Base-by-base conservation (phyloP, 2,113 vertebrate genomes). In the Stomatorhinus ivindoensis region DNA sequence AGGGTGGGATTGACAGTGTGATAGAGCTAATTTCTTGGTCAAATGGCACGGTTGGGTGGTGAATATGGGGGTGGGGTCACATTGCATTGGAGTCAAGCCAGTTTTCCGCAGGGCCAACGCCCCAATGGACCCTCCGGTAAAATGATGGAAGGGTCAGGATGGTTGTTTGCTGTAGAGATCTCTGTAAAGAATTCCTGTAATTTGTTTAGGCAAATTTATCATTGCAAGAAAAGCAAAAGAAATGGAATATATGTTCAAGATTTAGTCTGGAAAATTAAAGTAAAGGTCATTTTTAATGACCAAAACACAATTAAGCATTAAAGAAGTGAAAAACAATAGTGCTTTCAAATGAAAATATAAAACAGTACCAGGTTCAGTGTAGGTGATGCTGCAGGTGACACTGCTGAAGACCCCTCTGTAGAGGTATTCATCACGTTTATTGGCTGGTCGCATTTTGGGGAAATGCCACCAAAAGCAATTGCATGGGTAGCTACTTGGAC, bases 371-470 rank as follows among this genome's bases (percentile, higher is more conserved):
- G 24, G 80, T 80, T 84, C 47, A 21, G 31, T 53, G 31, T 55
- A 73, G 55, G 55, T 61, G 7, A 61, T 61, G 0, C 21, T n/a
- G 55, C 55, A 61, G 35, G 44, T 39, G 31, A 89, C 39, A 13
- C 1, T 55, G 76, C 42, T 84, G 80, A 83, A 85, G 21, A 61
- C 17, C 39, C 17, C 39, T 58, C 39, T 39, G 58, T 31, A 47
- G 3, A 69, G 55, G 82, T 53, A 55, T 86, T 89, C 85, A 89
- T 89, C 51, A 69, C 44, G 5, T 86, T 89, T 86, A 89, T 86
- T 86, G 89, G 39, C 55, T 27, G 35, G 80, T n/a, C 9, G 21
- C n/a, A 19, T 65, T n/a, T 15, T 39, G 17, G 42, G 53, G 83
- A 89, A 89, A 46, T 44, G 17, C 50, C 50, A 44, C 35, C 50